phyloP scores from a whole-genome alignment of 1,140 invertebrate genomes.

The Neuroterus valhalla region DNA sequence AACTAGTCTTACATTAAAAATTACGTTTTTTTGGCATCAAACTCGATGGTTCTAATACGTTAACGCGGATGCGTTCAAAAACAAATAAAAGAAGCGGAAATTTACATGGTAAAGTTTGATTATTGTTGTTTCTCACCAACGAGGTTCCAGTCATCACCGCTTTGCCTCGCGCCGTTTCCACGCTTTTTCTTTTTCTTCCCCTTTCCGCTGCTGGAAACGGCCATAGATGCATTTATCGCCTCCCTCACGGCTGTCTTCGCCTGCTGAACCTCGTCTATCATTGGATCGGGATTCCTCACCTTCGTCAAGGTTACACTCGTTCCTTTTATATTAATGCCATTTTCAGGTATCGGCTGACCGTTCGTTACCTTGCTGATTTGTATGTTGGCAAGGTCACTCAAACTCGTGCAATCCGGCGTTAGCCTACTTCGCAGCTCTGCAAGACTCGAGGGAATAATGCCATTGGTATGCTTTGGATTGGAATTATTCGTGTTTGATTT shows the following conservation, averaged over 20 bases:
- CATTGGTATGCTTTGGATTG: conserved; percentile 55
- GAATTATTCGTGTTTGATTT: conserved; percentile 25
- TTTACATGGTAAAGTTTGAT: conserved; percentile 66
- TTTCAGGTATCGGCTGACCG: conserved; percentile 71
- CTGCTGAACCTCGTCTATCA: conserved; percentile 49
- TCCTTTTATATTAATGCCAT: conserved; percentile 70
- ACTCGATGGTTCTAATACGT: conserved; percentile 2
- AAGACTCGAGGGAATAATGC: conserved; percentile 61
- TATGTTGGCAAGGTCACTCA: conserved; percentile 68
- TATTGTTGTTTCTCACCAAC: conserved; percentile 75
- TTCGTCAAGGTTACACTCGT: conserved; percentile 73
- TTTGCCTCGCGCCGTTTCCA: conserved; percentile 63
- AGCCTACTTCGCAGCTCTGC: conserved; percentile 64
- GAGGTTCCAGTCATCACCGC: conserved; percentile 76
- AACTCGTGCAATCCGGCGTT: conserved; percentile 60
- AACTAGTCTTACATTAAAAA: not conserved
- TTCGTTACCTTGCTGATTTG: conserved; percentile 73
- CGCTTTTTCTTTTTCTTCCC: conserved; percentile 76
- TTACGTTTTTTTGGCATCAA: conserved; percentile 9
- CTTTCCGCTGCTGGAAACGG: conserved; percentile 55
- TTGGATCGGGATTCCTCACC: conserved; percentile 55
- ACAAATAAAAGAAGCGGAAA: conserved; percentile 56
- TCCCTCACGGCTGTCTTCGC: conserved; percentile 56
- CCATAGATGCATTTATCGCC: conserved; percentile 58
- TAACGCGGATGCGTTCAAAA: conserved; percentile 32